Base-by-base conservation (phyloP, 2,113 vertebrate species). In the Pangasianodon gigas region DNA sequence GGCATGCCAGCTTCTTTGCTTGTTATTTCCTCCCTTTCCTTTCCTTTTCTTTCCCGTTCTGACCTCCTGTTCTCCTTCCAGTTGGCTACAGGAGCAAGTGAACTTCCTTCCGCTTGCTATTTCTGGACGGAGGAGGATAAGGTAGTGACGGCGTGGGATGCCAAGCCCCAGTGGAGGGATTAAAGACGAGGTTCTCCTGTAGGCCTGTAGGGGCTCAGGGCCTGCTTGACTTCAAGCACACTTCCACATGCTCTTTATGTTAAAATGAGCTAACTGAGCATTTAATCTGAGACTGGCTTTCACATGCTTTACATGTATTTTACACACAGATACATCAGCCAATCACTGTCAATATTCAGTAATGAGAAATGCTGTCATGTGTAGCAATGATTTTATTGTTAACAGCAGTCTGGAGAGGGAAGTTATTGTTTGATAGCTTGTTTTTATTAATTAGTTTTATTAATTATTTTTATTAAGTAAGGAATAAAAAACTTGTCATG, bases 41-140 rank as follows among this genome's bases (percentile, higher is more conserved):
- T 89, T 89, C 41, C 60, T 87, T 75, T 77, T 41, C 51, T 74
- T 75, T 62, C 65, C 56, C 62, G 26, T 85, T 21, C 54, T 84
- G 77, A 87, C 89, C 69, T 90, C 67, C 84, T 51, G 85, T 24
- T 91, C n/a, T 92, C 85, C 44, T 51, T 85, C 84, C 83, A 69
- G 90, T 91, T 91, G 85, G 91, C 89, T 87, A 44, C 18, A 48
- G 79, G 74, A 81, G 46, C 54, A 90, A 87, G 88, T 81, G 79
- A 90, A 75, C 85, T 93, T 93, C 88, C 89, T 91, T 92, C 90
- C 90, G 82, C 90, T 79, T 89, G 86, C 91, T 92, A 92, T 93
- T 92, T 92, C 56, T 87, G 89, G 91, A 89, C 48, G 4, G 77
- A 83, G 84, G 48, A 90, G 56, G 87, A 85, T 29, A 90, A 60